Conservation (phyloP, 2,113 vertebrate species). For the Nycticorax nycticorax region DNA sequence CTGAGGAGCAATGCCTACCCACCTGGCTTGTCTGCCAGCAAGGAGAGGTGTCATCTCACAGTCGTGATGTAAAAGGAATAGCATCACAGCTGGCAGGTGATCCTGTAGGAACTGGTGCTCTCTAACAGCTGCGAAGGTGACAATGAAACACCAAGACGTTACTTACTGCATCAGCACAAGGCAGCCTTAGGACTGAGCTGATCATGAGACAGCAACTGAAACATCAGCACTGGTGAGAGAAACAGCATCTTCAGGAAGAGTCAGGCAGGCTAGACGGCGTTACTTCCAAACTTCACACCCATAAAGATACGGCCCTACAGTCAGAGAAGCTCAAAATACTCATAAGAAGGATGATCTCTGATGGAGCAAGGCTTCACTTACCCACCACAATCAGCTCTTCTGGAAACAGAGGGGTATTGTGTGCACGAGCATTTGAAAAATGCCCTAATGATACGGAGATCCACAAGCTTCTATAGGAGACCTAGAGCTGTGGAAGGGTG, state of each 20-base stretch:
- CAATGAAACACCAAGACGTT: background rate
- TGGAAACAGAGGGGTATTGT: background rate
- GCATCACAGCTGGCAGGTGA: slow-evolving; percentile 22
- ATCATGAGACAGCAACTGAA: background rate
- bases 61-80: background rate
- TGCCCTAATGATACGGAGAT: background rate
- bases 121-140: slow-evolving; percentile 30
- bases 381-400: background rate
- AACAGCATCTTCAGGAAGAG: background rate
- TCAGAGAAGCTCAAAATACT: background rate
- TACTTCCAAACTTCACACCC: background rate
- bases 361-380: accelerated
- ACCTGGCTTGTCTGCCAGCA: slow-evolving; percentile 49
- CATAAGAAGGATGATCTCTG: background rate
- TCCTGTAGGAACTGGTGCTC: slow-evolving; percentile 9
- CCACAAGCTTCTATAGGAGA: background rate
- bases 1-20: background rate
- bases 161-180: background rate
- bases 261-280: background rate
- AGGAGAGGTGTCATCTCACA: slow-evolving; percentile 14
- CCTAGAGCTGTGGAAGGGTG: background rate
- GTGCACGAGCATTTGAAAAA: background rate
- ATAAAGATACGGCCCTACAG: background rate
- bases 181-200: background rate
- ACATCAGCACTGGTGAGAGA: background rate